Evolutionary conservation across 2,113 vertebrate species (phyloP).

Genomic region (Empidonax traillii): DNA sequence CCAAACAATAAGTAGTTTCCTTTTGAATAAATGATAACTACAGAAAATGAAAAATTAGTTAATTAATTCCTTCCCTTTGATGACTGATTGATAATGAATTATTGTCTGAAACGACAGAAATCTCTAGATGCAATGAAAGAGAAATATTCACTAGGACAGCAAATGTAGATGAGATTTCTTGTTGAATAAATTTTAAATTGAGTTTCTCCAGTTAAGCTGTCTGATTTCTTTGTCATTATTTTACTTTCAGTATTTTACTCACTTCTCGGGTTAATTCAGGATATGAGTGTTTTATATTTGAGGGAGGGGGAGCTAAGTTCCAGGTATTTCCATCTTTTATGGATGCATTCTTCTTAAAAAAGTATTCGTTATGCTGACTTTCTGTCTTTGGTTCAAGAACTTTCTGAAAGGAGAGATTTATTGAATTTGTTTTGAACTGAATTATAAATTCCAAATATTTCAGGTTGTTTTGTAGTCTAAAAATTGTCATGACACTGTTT

Average conservation of each 20-base stretch:
- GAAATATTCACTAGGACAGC: not conserved
- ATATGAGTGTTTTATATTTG: not conserved
- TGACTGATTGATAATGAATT: not conserved
- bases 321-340: not conserved
- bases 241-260: not conserved
- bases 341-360: not conserved
- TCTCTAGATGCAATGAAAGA: not conserved
- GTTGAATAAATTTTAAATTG: not conserved
- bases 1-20: not conserved
- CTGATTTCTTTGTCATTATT: not conserved
- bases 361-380: not conserved
- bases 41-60: not conserved
- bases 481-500: not conserved
- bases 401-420: not conserved
- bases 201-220: not conserved
- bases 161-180: not conserved
- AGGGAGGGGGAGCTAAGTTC: not conserved
- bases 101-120: not conserved
- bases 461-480: not conserved
- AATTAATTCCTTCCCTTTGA: not conserved
- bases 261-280: not conserved
- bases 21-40: not conserved
- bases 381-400: not conserved
- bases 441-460: not conserved
- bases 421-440: not conserved